Evolutionary conservation across 1,140 invertebrate species (phyloP), one percentile per base, ranked within the genome.

Genomic region (Magallana ariakensis): DNA sequence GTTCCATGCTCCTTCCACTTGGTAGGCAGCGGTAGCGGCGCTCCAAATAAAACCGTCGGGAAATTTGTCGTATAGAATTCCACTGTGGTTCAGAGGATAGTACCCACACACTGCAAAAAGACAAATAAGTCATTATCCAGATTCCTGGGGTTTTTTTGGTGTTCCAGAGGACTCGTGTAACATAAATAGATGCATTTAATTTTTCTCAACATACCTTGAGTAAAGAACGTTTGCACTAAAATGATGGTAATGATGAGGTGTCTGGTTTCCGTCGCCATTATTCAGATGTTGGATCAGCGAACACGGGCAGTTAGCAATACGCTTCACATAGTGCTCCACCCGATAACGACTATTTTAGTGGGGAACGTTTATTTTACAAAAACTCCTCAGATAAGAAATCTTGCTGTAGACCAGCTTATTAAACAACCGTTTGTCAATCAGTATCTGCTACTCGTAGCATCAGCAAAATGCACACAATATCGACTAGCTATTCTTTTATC

Each of bases 1-100:
- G 84, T 94, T 93, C 92, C 91, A 94, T 19, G 81, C 92, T 80
- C 95, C 95, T 90, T 95, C 95, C 56, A 95, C 91, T 90, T 95
- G 95, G 87, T 94, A 95, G 6, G 94, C 89, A 0, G 95, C 90
- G 4, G 94, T 94, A 7, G 94, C 95, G 3, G 90, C 89, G 13
- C 94, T 93, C 93, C 94, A 95, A 2, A 89, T 85, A 86, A 95
- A 95, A 15, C 89, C 88, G 33, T 87, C 80, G 56, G 95, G 94
- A 85, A 95, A 95, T 11, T 53, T 19, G 4, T 54, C 86, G n/a
- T 83, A 87, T 15, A 55, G 83, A 22, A 87, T 55, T 0, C 11
- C 66, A 70, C 66, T 70, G 7, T 70, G 66, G 66, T 70, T 70
- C 66, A 70, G 22, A 10, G 66, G 66, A 70, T 70, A 70, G 33